Percentiles rank a stretch among this genome's conserved stretches.
Conservation (phyloP, 2,113 vertebrate species). For the Gopherus evgoodei region DNA sequence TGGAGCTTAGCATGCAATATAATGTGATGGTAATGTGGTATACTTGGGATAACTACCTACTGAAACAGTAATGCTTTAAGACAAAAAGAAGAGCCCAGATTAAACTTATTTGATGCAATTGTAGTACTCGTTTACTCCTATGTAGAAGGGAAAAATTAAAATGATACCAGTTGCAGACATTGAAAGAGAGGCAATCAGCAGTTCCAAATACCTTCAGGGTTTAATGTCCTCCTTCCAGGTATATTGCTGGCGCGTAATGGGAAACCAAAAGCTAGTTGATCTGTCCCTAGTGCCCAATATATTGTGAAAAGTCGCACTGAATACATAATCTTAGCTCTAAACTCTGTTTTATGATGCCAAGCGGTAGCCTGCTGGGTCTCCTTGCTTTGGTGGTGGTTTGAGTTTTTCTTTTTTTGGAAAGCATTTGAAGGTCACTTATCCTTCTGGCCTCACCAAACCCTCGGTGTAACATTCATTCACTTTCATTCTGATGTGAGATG, state of each 20-base stretch:
- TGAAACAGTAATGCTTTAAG: neutral
- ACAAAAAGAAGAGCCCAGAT: neutral
- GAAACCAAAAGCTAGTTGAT: neutral
- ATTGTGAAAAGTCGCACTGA: neutral
- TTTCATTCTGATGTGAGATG: neutral
- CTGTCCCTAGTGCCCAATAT: neutral
- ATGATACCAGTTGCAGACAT: neutral
- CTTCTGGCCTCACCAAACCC: neutral
- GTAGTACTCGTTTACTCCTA: neutral
- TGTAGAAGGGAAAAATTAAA: neutral
- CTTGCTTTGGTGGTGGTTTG: neutral
- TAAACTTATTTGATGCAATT: neutral
- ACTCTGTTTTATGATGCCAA: neutral
- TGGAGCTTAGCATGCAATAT: neutral
- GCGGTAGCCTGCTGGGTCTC: neutral
- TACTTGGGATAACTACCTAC: neutral
- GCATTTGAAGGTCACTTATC: neutral
- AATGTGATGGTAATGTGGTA: neutral
- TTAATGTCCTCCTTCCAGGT: neutral
- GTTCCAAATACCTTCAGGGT: neutral
- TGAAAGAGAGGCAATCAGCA: neutral
- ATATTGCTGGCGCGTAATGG: neutral
- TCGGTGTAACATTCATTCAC: rapidly evolving
- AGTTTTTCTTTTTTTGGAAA: neutral
- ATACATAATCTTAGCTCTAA: neutral